These are phyloP conservation scores for Urocynchramus pylzowi DNA, from an alignment of 2,113 vertebrate genomes.

Conservation along the genomic window DNA sequence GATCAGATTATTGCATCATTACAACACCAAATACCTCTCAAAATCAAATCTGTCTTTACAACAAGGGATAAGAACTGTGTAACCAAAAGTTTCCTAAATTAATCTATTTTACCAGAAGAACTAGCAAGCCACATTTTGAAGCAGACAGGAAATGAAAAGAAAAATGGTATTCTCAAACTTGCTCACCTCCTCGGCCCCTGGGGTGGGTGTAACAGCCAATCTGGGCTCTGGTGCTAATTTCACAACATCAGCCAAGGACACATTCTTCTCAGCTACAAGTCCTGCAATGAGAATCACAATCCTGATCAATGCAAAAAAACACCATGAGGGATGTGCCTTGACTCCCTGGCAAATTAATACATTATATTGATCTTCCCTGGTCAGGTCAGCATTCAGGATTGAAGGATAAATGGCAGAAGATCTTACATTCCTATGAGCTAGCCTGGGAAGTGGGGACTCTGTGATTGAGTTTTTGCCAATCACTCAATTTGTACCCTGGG, in stretches of 20 bases:
- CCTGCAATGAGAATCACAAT: constrained; percentile 72
- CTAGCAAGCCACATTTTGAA: not conserved
- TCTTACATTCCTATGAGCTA: constrained; percentile 29
- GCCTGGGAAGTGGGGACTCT: not conserved
- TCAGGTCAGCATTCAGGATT: constrained; percentile 60
- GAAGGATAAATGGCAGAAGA: constrained; percentile 66
- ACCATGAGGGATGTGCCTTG: constrained; percentile 49
- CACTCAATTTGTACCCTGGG: not conserved
- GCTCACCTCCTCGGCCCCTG: constrained; percentile 76
- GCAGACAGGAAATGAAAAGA: not conserved
- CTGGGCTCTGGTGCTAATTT: constrained; percentile 76
- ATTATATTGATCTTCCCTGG: constrained; percentile 61
- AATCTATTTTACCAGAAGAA: not conserved
- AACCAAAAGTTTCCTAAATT: not conserved
- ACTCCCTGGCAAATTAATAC: constrained; percentile 62
- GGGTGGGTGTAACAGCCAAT: constrained; percentile 73
- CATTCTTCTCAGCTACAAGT: constrained; percentile 65
- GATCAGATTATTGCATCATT: not conserved
- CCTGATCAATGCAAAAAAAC: constrained; percentile 50
- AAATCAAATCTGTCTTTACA: not conserved
- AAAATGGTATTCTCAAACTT: not conserved
- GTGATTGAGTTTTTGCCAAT: constrained; percentile 62
- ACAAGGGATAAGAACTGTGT: not conserved
- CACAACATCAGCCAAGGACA: constrained; percentile 77
- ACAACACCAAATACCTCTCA: not conserved